These are phyloP conservation scores for Amitus sp. DNA, from an alignment of 2,888 invertebrate genomes.

Conservation along the genomic window DNA sequence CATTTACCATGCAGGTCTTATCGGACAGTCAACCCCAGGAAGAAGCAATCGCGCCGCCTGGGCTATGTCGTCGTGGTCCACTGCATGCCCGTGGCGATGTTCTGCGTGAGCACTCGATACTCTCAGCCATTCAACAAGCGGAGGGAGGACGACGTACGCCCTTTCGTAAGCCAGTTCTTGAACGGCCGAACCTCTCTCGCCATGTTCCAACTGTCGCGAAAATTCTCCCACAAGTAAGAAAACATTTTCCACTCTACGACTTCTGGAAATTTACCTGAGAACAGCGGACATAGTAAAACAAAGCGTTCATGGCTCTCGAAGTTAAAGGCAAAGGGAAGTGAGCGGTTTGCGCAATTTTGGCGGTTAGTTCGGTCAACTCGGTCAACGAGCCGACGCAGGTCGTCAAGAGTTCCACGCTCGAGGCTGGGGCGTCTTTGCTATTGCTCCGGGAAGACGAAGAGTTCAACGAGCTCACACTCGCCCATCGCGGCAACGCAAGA, in stretches of 20 bases:
- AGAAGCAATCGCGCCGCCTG: conserved; percentile 87
- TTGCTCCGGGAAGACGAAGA: conserved; percentile 67
- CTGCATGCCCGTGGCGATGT: conserved; percentile 79
- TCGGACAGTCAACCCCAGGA: conserved; percentile 91
- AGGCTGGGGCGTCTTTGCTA: conserved; percentile 60
- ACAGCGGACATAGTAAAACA: conserved; percentile 93
- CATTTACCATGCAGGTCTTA: conserved; percentile 75
- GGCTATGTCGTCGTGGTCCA: conserved; percentile 87
- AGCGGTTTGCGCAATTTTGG: conserved; percentile 71
- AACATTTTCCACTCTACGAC: not conserved
- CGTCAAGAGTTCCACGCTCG: conserved; percentile 75
- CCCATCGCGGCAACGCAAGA: conserved; percentile 85
- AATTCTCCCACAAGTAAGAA: not conserved
- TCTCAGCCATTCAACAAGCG: conserved; percentile 90
- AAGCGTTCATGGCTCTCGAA: conserved; percentile 78
- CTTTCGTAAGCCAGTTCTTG: conserved; percentile 86
- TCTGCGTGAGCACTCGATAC: conserved; percentile 86
- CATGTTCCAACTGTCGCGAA: conserved; percentile 73
- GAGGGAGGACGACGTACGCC: conserved; percentile 88
- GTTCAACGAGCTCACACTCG: conserved; percentile 75
- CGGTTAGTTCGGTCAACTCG: conserved; percentile 78
- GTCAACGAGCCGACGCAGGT: conserved; percentile 88
- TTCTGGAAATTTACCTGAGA: conserved; percentile 72
- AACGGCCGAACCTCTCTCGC: conserved; percentile 68
- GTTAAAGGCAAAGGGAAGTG: conserved; percentile 68